Percentiles rank a stretch among this genome's conserved stretches.
Conservation (phyloP, 1,140 invertebrate genomes). For the Drosophila oshimai region DNA sequence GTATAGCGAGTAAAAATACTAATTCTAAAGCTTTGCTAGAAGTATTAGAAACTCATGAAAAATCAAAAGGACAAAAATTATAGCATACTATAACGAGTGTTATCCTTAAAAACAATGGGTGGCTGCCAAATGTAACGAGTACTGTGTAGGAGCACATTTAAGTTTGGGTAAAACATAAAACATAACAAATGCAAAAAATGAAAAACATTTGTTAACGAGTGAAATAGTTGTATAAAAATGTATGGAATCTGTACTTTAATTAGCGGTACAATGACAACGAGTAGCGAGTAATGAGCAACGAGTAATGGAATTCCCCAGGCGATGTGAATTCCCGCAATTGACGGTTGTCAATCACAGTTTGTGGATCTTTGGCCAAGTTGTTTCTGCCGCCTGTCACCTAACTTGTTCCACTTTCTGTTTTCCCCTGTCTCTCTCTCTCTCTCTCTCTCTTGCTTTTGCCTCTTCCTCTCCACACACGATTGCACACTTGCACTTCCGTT, state of each 20-base stretch:
- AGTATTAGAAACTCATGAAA: too few species aligned
- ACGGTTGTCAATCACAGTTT: constrained; percentile 32
- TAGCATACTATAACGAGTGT: too few species aligned
- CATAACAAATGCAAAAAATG: too few species aligned
- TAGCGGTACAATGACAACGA: not conserved
- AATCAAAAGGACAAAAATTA: too few species aligned
- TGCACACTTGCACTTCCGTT: constrained; percentile 72
- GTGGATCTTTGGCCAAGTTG: constrained; percentile 18
- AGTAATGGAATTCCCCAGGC: constrained; percentile 6
- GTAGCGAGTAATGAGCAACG: not conserved
- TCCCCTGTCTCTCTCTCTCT: not conserved
- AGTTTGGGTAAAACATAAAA: too few species aligned
- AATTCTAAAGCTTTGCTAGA: too few species aligned
- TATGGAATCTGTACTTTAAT: not conserved
- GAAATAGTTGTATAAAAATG: not conserved
- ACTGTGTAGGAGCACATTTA: too few species aligned
- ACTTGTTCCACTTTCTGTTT: constrained; percentile 26
- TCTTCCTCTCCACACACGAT: constrained; percentile 40
- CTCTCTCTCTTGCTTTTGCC: not conserved
- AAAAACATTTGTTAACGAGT: too few species aligned
- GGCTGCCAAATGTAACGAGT: too few species aligned
- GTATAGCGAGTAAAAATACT: too few species aligned
- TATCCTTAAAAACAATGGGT: too few species aligned
- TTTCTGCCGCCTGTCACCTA: constrained; percentile 27
- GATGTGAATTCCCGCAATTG: constrained; percentile 25